Conservation (phyloP, 2,113 vertebrate species). For the Rhagologus leucostigma region DNA sequence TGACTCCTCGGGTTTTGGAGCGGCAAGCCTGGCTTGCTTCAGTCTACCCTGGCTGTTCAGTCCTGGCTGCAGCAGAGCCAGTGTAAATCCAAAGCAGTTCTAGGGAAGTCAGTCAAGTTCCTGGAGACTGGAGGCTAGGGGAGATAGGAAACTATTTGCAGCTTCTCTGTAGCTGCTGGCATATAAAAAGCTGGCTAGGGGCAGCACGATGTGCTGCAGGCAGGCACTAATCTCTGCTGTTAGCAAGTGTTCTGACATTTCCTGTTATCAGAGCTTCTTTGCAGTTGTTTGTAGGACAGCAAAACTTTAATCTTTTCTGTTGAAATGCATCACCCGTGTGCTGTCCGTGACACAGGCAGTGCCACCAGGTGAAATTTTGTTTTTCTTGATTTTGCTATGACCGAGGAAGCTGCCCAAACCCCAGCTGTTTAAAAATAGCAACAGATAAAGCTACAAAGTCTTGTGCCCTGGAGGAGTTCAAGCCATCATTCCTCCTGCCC, state of each 20-base stretch:
- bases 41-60: not conserved
- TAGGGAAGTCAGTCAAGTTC: not conserved
- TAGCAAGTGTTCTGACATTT: not conserved
- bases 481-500: not conserved
- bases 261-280: not conserved
- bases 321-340: not conserved
- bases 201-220: not conserved
- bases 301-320: not conserved
- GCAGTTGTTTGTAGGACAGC: not conserved
- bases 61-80: not conserved
- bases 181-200: not conserved
- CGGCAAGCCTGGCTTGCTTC: not conserved
- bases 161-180: not conserved
- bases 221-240: not conserved
- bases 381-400: not conserved
- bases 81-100: not conserved
- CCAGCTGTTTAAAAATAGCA: not conserved
- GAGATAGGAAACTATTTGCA: constrained; percentile 11
- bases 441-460: not conserved
- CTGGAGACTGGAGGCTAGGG: not conserved
- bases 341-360: not conserved
- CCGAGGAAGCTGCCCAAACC: not conserved
- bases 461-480: not conserved
- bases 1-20: not conserved
- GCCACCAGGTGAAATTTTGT: not conserved